Evolutionary conservation across 1,140 invertebrate species (phyloP).

Genomic region (Zaprionus capensis): DNA sequence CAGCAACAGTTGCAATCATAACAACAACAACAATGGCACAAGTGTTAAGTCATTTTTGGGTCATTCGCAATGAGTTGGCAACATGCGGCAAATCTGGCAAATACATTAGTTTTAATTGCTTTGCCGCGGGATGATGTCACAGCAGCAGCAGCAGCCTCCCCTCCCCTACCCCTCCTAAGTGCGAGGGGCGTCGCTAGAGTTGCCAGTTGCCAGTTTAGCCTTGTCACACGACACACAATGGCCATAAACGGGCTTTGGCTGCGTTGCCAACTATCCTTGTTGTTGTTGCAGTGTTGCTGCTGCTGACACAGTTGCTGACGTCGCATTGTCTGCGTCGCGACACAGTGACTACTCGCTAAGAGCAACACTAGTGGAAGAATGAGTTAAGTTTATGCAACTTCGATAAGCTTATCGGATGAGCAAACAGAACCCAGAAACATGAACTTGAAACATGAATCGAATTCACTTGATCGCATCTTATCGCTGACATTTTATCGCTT

Average conservation of each 20-base stretch:
- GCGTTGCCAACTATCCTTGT: conserved; percentile 31
- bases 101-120: conserved; percentile 69
- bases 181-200: conserved; percentile 3
- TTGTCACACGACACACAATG: conserved; percentile 51
- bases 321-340: conserved; percentile 51
- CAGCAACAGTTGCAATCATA: background rate
- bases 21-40: conserved; percentile 18
- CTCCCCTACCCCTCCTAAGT: background rate
- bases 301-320: conserved; percentile 29
- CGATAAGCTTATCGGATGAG: background rate
- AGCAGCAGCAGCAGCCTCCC: conserved; percentile 26
- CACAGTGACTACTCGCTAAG: background rate
- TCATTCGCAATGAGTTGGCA: conserved; percentile 58
- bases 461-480: background rate
- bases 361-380: no score
- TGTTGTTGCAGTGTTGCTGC: conserved; percentile 13
- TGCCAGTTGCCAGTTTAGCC: conserved; percentile 47
- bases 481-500: background rate
- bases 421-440: background rate
- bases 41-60: conserved; percentile 61
- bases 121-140: conserved; percentile 45
- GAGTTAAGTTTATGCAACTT: background rate
- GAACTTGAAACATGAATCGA: background rate
- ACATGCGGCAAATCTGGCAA: conserved; percentile 56
- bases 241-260: conserved; percentile 57